These are phyloP conservation scores for Atopsyche davidsoni DNA, from an alignment of 1,140 invertebrate species.

Conservation along the genomic window DNA sequence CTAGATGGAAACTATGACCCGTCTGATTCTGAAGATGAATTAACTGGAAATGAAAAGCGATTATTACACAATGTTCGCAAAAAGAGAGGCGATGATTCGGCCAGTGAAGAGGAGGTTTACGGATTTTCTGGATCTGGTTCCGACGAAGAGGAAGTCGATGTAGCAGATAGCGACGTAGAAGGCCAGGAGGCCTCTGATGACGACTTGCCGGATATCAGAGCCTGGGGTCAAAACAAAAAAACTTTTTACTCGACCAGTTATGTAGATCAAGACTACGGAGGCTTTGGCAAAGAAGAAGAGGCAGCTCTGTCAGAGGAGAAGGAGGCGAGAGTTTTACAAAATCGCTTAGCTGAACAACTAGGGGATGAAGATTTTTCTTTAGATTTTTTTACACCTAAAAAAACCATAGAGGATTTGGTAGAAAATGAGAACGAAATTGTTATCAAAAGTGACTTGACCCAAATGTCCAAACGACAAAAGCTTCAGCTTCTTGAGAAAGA, in stretches of 20 bases:
- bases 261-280: constrained; percentile 78
- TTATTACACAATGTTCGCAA: constrained; percentile 57
- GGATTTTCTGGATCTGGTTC: constrained; percentile 54
- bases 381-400: constrained; percentile 51
- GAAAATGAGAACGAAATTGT: constrained; percentile 46
- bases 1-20: constrained; percentile 52
- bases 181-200: constrained; percentile 59
- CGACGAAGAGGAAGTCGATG: constrained; percentile 46
- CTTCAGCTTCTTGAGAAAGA: constrained; percentile 70
- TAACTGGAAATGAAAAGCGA: constrained; percentile 56
- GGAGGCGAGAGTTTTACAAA: constrained; percentile 77
- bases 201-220: constrained; percentile 68
- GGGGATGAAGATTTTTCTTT: constrained; percentile 76
- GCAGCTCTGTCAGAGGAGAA: constrained; percentile 76
- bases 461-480: constrained; percentile 69
- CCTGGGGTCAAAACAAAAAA: constrained; percentile 78
- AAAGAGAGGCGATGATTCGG: constrained; percentile 47
- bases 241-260: constrained; percentile 83
- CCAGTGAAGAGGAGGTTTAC: constrained; percentile 60
- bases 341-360: constrained; percentile 67
- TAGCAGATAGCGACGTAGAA: constrained; percentile 67
- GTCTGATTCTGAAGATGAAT: constrained; percentile 67
- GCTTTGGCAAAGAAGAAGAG: constrained; percentile 64
- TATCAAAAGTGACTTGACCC: constrained; percentile 66
- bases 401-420: constrained; percentile 33